phyloP scores from a whole-genome alignment of 2,888 invertebrate genomes.

The Portevinia maculata region DNA sequence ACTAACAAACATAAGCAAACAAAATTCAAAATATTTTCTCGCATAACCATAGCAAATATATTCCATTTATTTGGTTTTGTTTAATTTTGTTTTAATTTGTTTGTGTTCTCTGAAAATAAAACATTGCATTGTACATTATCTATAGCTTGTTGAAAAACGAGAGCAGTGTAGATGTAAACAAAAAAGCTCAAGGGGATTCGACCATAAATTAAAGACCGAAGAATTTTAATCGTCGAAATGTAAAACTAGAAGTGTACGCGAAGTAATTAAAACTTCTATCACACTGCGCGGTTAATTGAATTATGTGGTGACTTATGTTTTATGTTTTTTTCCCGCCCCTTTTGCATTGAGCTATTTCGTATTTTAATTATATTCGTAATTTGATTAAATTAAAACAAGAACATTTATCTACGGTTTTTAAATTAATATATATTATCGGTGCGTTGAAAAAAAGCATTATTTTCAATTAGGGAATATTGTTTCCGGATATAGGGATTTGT shows the following conservation, averaged over 20 bases:
- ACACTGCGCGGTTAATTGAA: conserved; percentile 66
- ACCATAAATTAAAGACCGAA: conserved; percentile 56
- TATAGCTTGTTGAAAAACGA: conserved; percentile 18
- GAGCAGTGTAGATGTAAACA: conserved; percentile 33
- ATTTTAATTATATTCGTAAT: conserved; percentile 43
- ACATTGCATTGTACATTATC: conserved; percentile 22
- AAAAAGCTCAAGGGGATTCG: conserved; percentile 51
- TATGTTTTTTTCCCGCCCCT: conserved; percentile 42
- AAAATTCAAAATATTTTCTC: too few species aligned
- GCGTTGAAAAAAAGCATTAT: background rate
- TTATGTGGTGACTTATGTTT: conserved; percentile 67
- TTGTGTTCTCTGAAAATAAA: conserved; percentile 32
- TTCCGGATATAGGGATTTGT: background rate
- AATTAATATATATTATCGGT: conserved; percentile 24
- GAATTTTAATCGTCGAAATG: conserved; percentile 59
- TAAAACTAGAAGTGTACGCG: conserved; percentile 50
- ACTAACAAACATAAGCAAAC: too few species aligned
- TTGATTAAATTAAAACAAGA: conserved; percentile 38
- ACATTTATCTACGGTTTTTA: conserved; percentile 16
- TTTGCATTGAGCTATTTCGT: conserved; percentile 11
- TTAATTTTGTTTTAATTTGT: conserved; percentile 7
- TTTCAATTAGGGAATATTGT: background rate
- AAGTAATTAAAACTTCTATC: conserved; percentile 65
- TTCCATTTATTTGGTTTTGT: too few species aligned
- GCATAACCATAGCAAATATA: too few species aligned